Conservation (phyloP, 2,797 vertebrate species). For the Spea hammondii region DNA sequence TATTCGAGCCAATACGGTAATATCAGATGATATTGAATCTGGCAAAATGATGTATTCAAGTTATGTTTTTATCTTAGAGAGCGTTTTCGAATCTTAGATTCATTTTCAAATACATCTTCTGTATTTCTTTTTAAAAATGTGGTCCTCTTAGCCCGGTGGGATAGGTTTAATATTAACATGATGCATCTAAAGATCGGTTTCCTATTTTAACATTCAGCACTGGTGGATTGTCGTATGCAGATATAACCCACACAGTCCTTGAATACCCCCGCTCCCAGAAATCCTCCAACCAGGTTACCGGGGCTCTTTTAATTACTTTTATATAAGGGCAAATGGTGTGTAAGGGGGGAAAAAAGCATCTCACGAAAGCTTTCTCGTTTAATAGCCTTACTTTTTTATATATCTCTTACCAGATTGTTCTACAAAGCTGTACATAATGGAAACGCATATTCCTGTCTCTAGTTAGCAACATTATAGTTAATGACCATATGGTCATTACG, state of each 20-base stretch:
- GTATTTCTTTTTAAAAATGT: too few relatives aligned
- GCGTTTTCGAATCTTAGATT: too few relatives aligned
- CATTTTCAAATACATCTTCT: too few relatives aligned
- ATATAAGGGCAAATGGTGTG: slow-evolving; percentile 61
- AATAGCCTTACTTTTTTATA: slow-evolving; percentile 66
- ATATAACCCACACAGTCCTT: background rate
- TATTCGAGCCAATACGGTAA: too few relatives aligned
- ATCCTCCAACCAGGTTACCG: background rate
- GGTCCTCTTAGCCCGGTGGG: too few relatives aligned
- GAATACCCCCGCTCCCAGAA: background rate
- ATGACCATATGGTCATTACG: slow-evolving; percentile 93
- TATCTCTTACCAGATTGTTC: slow-evolving; percentile 74
- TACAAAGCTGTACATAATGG: slow-evolving; percentile 77
- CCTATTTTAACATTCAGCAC: background rate
- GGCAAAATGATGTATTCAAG: too few relatives aligned
- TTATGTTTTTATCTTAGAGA: too few relatives aligned
- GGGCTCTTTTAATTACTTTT: slow-evolving; percentile 54
- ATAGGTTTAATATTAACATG: too few relatives aligned
- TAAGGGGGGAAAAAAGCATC: slow-evolving; percentile 46
- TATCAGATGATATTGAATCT: too few relatives aligned
- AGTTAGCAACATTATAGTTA: slow-evolving; percentile 89
- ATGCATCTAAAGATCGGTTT: background rate
- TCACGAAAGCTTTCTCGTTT: slow-evolving; percentile 66
- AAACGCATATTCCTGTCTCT: slow-evolving; percentile 79
- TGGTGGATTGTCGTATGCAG: background rate